Evolutionary conservation across 2,888 invertebrate species (phyloP), one percentile per base, ranked within the genome.

Genomic region (Aquatica leii): DNA sequence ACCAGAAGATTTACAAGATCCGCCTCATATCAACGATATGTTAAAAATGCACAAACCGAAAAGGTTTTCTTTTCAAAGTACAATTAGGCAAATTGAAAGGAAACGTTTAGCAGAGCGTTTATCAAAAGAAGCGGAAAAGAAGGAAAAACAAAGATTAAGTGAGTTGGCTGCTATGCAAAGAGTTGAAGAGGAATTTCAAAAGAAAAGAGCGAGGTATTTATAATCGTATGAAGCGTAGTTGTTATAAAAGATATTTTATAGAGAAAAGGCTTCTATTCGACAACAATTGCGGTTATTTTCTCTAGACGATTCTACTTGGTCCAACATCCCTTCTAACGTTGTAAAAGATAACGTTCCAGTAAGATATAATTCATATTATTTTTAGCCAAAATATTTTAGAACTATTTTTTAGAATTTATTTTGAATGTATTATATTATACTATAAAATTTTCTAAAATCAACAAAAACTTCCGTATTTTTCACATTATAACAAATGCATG

Each of bases 161-260:
- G 93, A 94, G 79, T 83, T 92, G 74, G 92, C 93, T 80, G 92
- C 91, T 68, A 92, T 94, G 90, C 87, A 90, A 73, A 87, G 90
- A 76, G 94, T 94, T 2, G 93, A 94, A 77, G 93, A 94, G 77
- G 94, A 94, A 79, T 94, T 94, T 80, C 93, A 94, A 78, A 85
- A 88, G 68, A 94, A 94, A 80, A 84, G 94, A 43, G 93, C 92
- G 35, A 84, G 78, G 79, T 79, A 74, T 56, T 40, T 49, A 53
- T 61, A 2, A 50, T 15, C n/a, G 3, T 24, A 1, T 24, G 18
- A 21, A 50, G 24, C n/a, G 3, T 11, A 46, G 4, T 3, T 48
- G 24, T 50, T 8, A 11, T n/a, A 20, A 20, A 5, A 18, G 18
- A 20, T 46, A 46, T 46, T 46, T 75, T 76, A 64, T 65, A 80